Evolutionary conservation across 2,113 vertebrate genomes (phyloP).

Genomic region (Pogona vitticeps): DNA sequence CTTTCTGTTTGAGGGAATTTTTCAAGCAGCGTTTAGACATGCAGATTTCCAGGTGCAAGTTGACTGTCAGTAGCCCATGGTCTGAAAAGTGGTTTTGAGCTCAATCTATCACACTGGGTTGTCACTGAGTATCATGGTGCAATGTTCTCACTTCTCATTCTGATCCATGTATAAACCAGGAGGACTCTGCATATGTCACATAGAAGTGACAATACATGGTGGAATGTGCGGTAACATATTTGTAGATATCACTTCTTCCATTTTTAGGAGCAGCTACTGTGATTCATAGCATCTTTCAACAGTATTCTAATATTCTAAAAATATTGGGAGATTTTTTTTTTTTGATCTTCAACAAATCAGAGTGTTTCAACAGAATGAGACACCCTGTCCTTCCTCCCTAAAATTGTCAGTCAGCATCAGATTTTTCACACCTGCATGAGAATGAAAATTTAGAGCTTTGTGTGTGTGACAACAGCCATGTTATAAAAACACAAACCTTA

Average conservation of each 20-base stretch:
- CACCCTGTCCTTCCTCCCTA: no score
- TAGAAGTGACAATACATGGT: neutral
- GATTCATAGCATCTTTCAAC: neutral
- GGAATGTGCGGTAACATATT: neutral
- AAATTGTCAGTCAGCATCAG: no score
- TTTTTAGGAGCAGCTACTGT: neutral
- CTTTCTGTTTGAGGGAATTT: neutral
- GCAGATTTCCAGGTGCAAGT: neutral
- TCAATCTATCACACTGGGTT: no score
- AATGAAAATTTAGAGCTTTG: no score
- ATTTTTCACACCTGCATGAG: no score
- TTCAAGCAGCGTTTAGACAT: neutral
- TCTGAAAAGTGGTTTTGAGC: no score
- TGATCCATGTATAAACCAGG: neutral
- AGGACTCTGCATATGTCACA: neutral
- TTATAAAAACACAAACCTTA: no score
- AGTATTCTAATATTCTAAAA: neutral
- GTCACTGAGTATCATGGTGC: neutral
- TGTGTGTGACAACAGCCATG: no score
- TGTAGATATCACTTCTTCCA: neutral
- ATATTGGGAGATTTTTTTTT: no score
- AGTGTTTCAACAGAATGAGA: no score
- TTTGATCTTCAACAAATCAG: no score
- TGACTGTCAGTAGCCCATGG: no score
- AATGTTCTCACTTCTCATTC: neutral